Percentiles rank a stretch among this genome's conserved stretches.
phyloP scores from a whole-genome alignment of 2,888 invertebrate genomes.

The Drosophila robusta region DNA sequence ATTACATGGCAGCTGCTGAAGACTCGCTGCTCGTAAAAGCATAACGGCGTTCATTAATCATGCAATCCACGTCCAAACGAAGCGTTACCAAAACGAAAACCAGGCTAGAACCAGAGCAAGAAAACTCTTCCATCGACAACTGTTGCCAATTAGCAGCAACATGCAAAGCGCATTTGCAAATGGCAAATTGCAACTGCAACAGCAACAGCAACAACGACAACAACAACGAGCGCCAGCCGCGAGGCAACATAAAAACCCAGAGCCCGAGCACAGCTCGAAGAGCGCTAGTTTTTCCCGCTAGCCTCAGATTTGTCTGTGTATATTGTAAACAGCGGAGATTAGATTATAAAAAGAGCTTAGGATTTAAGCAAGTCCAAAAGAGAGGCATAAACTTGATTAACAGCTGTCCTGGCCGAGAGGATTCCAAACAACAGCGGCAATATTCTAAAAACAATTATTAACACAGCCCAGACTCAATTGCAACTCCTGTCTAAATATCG shows the following conservation, averaged over 20 bases:
- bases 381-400: constrained; percentile 39
- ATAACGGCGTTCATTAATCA: constrained; percentile 81
- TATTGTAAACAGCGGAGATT: constrained; percentile 29
- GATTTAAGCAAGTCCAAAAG: constrained; percentile 5
- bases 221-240: background rate
- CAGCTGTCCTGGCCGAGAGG: background rate
- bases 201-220: background rate
- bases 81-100: constrained; percentile 7
- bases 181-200: constrained; percentile 21
- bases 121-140: constrained; percentile 72
- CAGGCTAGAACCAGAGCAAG: constrained; percentile 47
- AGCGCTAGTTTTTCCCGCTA: constrained; percentile 23
- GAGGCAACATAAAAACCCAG: background rate
- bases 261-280: constrained; percentile 1
- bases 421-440: background rate
- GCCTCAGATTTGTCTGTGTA: constrained; percentile 21
- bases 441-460: background rate
- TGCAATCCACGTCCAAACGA: constrained; percentile 58
- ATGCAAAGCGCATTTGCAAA: constrained; percentile 79
- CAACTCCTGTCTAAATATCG: too few relatives aligned
- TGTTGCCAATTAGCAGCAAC: constrained; percentile 78
- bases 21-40: constrained; percentile 69
- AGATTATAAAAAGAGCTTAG: constrained; percentile 25
- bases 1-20: constrained; percentile 67
- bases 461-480: too few relatives aligned